Percentiles rank a stretch among this genome's conserved stretches.
These are phyloP conservation scores for Cephus spinipes DNA, from an alignment of 2,888 invertebrate species.

Conservation along the genomic window DNA sequence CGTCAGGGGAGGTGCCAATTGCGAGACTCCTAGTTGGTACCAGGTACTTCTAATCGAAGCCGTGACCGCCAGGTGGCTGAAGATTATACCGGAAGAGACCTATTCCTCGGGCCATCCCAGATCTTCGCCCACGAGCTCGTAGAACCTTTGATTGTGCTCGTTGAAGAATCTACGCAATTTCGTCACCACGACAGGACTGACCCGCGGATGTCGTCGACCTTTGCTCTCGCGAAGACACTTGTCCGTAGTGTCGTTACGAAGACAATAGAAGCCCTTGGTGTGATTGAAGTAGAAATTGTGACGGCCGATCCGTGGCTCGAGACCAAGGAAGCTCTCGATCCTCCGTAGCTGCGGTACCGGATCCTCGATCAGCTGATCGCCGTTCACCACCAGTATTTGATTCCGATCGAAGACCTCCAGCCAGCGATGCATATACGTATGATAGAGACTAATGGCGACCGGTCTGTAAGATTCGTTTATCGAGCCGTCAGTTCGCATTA, in stretches of 20 bases:
- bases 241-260: slow-evolving; percentile 85
- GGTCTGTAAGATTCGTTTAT: slow-evolving; percentile 88
- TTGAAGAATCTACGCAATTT: slow-evolving; percentile 88
- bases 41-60: neutral
- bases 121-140: slow-evolving; percentile 91
- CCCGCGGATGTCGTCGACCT: slow-evolving; percentile 85
- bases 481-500: slow-evolving; percentile 82
- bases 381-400: slow-evolving; percentile 95
- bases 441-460: slow-evolving; percentile 90
- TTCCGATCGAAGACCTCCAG: slow-evolving; percentile 91
- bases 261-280: slow-evolving; percentile 96
- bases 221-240: slow-evolving; percentile 87
- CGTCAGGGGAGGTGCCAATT: neutral
- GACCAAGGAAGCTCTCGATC: slow-evolving; percentile 88
- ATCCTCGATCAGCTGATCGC: slow-evolving; percentile 90
- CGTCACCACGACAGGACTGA: slow-evolving; percentile 82
- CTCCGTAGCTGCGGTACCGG: slow-evolving; percentile 88
- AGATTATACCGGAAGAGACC: slow-evolving; percentile 25
- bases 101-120: slow-evolving; percentile 94
- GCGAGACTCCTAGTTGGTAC: neutral
- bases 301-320: slow-evolving; percentile 77
- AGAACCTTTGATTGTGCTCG: slow-evolving; percentile 92
- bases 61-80: neutral
- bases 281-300: slow-evolving; percentile 97
- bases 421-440: slow-evolving; percentile 91